Conservation (phyloP, 2,888 invertebrate genomes). For the Drosophila sordidula region DNA sequence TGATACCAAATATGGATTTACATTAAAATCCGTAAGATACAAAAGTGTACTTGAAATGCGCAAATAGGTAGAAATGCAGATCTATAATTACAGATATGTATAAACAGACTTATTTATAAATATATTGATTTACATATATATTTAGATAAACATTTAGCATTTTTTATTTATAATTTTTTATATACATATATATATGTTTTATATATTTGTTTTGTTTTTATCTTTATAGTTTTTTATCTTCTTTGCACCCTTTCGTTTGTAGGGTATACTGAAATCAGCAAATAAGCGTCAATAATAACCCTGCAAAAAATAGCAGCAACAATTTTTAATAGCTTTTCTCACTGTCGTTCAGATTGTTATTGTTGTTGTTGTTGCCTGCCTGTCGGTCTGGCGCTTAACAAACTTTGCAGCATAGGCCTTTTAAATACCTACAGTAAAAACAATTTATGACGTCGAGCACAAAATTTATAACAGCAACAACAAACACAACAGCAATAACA, state of each 20-base stretch:
- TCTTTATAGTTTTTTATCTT: neutral
- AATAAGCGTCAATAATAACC: slow-evolving; percentile 4
- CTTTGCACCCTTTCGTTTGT: neutral
- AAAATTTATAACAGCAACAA: slow-evolving; percentile 44
- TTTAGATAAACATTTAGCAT: no score
- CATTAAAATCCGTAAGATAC: no score
- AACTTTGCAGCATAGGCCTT: slow-evolving; percentile 46
- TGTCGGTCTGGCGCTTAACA: slow-evolving; percentile 28
- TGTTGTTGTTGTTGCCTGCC: slow-evolving; percentile 14
- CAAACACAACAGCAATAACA: slow-evolving; percentile 23
- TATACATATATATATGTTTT: no score
- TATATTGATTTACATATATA: no score
- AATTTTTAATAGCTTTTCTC: slow-evolving; percentile 48
- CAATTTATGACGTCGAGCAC: slow-evolving; percentile 51
- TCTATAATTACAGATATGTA: no score
- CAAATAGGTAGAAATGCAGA: no score
- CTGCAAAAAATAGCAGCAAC: slow-evolving; percentile 41
- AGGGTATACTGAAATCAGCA: slow-evolving; percentile 12
- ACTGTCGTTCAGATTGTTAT: slow-evolving; percentile 23
- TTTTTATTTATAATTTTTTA: no score
- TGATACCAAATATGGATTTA: no score
- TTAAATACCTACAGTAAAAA: slow-evolving; percentile 48
- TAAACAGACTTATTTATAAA: no score
- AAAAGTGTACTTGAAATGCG: no score
- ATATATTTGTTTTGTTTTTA: no score